A percentile compares a stretch with the other conserved stretches of the same genome.
Conservation (phyloP, 2,113 vertebrate species). For the Siphamia tubifer region DNA sequence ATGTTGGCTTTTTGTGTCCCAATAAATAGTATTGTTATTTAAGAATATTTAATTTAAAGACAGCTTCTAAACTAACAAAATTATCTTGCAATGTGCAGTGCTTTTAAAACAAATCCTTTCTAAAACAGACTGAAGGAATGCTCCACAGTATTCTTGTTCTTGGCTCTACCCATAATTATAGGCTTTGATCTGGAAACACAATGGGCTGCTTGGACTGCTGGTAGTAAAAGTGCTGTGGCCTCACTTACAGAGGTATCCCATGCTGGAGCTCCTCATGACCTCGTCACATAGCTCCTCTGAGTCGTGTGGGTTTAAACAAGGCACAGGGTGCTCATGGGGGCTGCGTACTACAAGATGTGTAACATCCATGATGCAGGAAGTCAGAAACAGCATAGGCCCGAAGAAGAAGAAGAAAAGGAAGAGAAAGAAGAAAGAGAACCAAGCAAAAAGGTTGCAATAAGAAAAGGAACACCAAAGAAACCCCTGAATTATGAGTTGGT, state of each 20-base stretch:
- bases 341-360: slow-evolving; percentile 83
- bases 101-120: not conserved
- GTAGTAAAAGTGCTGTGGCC: slow-evolving; percentile 19
- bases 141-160: not conserved
- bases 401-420: slow-evolving; percentile 22
- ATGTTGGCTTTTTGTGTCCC: not conserved
- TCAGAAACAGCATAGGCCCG: slow-evolving; percentile 44
- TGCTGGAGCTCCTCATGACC: slow-evolving; percentile 90
- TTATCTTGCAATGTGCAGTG: too few species aligned
- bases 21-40: slow-evolving; percentile 15
- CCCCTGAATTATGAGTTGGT: not conserved
- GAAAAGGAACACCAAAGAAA: not conserved
- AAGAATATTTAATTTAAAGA: too few species aligned
- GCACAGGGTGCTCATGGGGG: slow-evolving; percentile 86
- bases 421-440: not conserved
- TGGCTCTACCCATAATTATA: not conserved
- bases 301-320: slow-evolving; percentile 85
- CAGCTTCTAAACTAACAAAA: too few species aligned
- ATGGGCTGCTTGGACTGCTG: not conserved
- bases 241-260: slow-evolving; percentile 97
- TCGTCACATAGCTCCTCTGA: slow-evolving; percentile 83
- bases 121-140: not conserved
- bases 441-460: slow-evolving; percentile 7
- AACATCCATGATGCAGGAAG: slow-evolving; percentile 59
- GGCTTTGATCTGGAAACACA: not conserved